Percentiles rank a stretch among this genome's conserved stretches.
These are phyloP conservation scores for Heterocephalus glaber DNA, from an alignment of 2,113 vertebrate species.

Conservation along the genomic window DNA sequence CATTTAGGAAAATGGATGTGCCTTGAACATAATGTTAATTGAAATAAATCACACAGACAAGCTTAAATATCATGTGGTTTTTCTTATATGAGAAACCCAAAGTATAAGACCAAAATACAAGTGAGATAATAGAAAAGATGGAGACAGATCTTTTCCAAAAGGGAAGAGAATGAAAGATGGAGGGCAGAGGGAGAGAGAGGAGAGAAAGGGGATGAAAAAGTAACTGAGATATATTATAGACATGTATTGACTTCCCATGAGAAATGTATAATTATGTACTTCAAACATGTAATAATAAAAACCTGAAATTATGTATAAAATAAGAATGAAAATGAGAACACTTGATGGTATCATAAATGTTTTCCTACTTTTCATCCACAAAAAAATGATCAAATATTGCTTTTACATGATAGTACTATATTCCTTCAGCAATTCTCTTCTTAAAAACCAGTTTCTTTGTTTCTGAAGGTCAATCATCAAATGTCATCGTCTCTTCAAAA, in stretches of 20 bases:
- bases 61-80: neutral
- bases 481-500: neutral
- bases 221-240: neutral
- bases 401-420: neutral
- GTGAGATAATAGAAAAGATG: neutral
- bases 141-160: neutral
- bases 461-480: neutral
- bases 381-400: neutral
- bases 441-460: neutral
- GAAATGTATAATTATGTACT: neutral
- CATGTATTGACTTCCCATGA: neutral
- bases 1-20: too few relatives aligned
- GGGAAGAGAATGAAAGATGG: neutral
- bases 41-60: neutral
- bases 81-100: neutral
- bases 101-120: neutral
- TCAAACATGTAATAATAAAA: neutral
- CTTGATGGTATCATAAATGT: neutral
- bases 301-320: neutral
- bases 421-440: neutral
- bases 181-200: neutral
- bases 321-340: neutral
- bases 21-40: too few relatives aligned
- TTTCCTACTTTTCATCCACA: neutral
- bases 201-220: neutral